Evolutionary conservation across 1,140 invertebrate species (phyloP), one percentile per base, ranked within the genome.

Genomic region (Calephelis nemesis): DNA sequence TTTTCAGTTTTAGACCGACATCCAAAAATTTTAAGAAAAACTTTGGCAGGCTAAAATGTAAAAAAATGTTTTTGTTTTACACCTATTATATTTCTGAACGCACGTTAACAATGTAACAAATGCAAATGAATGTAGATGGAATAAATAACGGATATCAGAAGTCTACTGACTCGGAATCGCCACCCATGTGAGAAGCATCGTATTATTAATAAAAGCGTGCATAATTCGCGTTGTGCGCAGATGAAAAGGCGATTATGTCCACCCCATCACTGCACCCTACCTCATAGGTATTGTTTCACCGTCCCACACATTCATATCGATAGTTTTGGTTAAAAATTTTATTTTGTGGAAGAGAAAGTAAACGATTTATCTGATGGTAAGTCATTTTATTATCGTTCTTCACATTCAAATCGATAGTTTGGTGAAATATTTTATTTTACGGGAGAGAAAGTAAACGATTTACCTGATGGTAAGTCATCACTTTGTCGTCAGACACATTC

Each of bases 171-270:
- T 74, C 67, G 70, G 66, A 69, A 71, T 72, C 50, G 40, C 54
- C 72, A 74, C 54, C 68, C 77, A 81, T 76, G 81, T 76, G 78
- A 79, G 72, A 85, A 76, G 71, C 66, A 70, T 75, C 78, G 75
- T 69, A 81, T 78, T 78, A 83, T 84, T 82, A 84, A 87, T 85
- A 85, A 83, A 87, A 85, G 83, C 82, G 85, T 82, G 79, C 69
- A 85, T 82, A 83, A 84, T 82, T 76, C 81, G 74, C 75, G 74
- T 78, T 85, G 81, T 83, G 74, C 71, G 66, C 70, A 72, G 72
- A 74, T 77, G 72, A 75, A 82, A 75, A 80, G 76, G 73, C 78
- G 80, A 85, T 83, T 84, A 85, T 39, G 54, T 58, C 66, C 72
- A 71, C 75, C 75, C 73, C 70, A 68, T 58, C 47, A 15, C 15